These are phyloP conservation scores for Salvelinus namaycush DNA, from an alignment of 2,113 vertebrate genomes.

Conservation along the genomic window DNA sequence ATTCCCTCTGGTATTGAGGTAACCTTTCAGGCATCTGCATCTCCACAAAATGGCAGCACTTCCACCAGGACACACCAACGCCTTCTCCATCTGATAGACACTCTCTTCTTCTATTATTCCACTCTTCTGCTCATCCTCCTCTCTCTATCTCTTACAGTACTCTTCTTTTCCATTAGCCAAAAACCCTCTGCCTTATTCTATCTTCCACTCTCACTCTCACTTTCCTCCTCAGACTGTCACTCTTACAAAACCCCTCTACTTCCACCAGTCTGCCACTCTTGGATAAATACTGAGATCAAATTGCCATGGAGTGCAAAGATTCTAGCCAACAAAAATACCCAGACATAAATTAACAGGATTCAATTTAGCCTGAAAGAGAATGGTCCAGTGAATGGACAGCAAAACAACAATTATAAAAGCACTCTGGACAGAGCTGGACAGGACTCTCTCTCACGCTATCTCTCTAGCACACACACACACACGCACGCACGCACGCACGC, in stretches of 20 bases:
- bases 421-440: not conserved
- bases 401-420: not conserved
- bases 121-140: not conserved
- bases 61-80: not conserved
- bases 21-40: not conserved
- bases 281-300: too few relatives aligned
- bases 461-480: not conserved
- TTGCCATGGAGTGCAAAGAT: not conserved
- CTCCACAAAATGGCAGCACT: conserved; percentile 2
- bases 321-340: not conserved
- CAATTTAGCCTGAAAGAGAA: not conserved
- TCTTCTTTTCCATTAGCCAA: not conserved
- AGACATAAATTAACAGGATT: conserved; percentile 10
- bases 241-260: too few relatives aligned
- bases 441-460: not conserved
- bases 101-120: not conserved
- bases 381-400: not conserved
- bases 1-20: not conserved
- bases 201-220: not conserved
- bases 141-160: not conserved
- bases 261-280: too few relatives aligned
- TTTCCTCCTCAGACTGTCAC: too few relatives aligned
- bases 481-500: too few relatives aligned
- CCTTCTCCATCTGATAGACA: not conserved
- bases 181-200: not conserved